These are phyloP conservation scores for Montipora sp. DNA, from an alignment of 64 coral and sea anemone species.

Conservation along the genomic window DNA sequence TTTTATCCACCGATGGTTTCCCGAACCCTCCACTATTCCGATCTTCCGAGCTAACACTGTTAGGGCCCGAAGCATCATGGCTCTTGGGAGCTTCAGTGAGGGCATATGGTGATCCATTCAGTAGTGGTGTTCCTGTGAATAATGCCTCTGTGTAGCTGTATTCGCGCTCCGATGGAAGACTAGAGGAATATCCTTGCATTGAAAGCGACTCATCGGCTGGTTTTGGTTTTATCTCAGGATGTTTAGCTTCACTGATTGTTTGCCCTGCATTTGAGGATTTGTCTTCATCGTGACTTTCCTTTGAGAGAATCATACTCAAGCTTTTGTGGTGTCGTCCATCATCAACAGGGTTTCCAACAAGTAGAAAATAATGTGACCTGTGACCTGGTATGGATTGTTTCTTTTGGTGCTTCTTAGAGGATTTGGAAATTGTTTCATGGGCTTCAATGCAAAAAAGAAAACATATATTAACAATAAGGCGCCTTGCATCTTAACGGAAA, in stretches of 20 bases:
- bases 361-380: conserved; percentile 10
- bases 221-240: background rate
- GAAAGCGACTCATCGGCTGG: background rate
- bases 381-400: conserved; percentile 11
- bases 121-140: conserved; percentile 31
- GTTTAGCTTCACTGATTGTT: background rate
- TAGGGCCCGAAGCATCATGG: background rate
- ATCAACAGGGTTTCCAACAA: conserved; percentile 20
- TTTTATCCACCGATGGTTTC: background rate
- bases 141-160: conserved; percentile 47
- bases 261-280: background rate
- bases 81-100: background rate
- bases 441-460: background rate
- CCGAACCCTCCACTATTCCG: background rate
- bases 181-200: background rate
- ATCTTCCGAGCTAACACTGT: background rate
- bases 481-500: background rate
- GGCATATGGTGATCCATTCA: conserved; percentile 3
- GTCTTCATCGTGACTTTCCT: background rate
- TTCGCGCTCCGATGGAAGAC: conserved; percentile 3
- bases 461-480: no score
- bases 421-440: background rate
- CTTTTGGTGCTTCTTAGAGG: conserved; percentile 5
- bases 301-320: conserved; percentile 22
- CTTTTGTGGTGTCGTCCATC: conserved; percentile 7